Percentiles rank a stretch among this genome's conserved stretches.
These are phyloP conservation scores for Hypomecis atomaria DNA, from an alignment of 2,888 invertebrate genomes.

Conservation along the genomic window DNA sequence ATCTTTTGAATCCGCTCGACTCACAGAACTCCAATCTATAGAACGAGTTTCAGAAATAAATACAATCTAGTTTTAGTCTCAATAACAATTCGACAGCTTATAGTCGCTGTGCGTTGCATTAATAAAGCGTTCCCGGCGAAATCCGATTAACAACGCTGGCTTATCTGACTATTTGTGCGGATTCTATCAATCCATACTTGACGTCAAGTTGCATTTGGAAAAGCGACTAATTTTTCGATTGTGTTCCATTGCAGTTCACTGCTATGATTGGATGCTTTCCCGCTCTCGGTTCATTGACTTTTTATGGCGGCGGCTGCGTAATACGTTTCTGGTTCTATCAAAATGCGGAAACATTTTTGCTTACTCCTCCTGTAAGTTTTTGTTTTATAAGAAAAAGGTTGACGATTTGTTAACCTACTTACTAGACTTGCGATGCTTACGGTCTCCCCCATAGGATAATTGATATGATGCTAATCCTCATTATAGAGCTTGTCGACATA, in stretches of 20 bases:
- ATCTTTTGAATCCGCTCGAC: no score
- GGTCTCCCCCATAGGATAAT: no score
- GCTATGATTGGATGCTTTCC: conserved; percentile 37
- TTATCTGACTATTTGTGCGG: conserved; percentile 54
- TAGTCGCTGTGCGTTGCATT: conserved; percentile 53
- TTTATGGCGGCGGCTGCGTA: conserved; percentile 28
- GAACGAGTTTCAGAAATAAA: not conserved
- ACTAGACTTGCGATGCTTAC: not conserved
- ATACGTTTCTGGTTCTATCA: conserved; percentile 28
- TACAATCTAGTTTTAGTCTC: not conserved
- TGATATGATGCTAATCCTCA: no score
- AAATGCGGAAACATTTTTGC: conserved; percentile 29
- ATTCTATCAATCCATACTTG: conserved; percentile 52
- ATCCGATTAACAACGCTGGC: conserved; percentile 59
- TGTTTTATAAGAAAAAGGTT: conserved; percentile 9
- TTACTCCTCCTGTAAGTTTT: conserved; percentile 24
- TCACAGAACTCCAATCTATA: not conserved
- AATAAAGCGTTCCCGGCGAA: conserved; percentile 58
- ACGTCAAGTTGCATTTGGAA: conserved; percentile 42
- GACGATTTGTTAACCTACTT: conserved; percentile 8
- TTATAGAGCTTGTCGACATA: no score
- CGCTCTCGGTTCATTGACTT: conserved; percentile 35
- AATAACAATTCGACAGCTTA: conserved; percentile 43
- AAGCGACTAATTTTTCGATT: conserved; percentile 38
- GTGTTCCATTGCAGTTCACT: conserved; percentile 36